Evolutionary conservation across 2,797 vertebrate species (phyloP), one percentile per base, ranked within the genome.

Genomic region (Sebastolobus altivelis): DNA sequence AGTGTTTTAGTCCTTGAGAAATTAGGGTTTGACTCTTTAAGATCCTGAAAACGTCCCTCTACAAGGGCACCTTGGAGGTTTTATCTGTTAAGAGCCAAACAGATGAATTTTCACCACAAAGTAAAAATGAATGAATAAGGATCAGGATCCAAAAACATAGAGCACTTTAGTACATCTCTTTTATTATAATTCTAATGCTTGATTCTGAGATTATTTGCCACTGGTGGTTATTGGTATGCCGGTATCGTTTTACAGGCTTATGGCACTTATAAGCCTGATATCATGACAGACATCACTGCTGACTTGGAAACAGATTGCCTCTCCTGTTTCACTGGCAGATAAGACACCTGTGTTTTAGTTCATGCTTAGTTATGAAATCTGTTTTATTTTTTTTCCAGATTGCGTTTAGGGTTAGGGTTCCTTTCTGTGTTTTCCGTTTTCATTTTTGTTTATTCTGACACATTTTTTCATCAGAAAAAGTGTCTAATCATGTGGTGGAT

Each of bases 1-100:
- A 27, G 65, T 29, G 78, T 75, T 72, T 69, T 13, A 75, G 80
- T 80, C 79, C 86, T 86, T 83, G 77, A 83, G 70, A 88, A 84
- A 75, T 71, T 56, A 72, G 5, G 65, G 67, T 74, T 27, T 33
- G 72, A 72, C 79, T 80, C 37, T 76, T 73, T 71, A 11, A 69
- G 69, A 72, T 46, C 33, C 40, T 27, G 37, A 77, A 82, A 82
- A 75, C 76, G 58, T 82, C 65, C 33, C 12, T 61, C 65, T 40
- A 71, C 54, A 76, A 73, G 60, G 84, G 35, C 77, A 84, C 77
- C 77, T 83, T n/a, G 8, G 11, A 68, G 55, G 69, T 63, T 77
- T 71, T 58, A 43, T 60, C 72, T 49, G 40, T 43, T 29, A n/a
- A 46, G 18, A 63, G 59, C 8, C 13, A 31, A 67, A 67, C 9